Conservation (phyloP, 2,113 vertebrate species). For the Dolichotis patagonum region DNA sequence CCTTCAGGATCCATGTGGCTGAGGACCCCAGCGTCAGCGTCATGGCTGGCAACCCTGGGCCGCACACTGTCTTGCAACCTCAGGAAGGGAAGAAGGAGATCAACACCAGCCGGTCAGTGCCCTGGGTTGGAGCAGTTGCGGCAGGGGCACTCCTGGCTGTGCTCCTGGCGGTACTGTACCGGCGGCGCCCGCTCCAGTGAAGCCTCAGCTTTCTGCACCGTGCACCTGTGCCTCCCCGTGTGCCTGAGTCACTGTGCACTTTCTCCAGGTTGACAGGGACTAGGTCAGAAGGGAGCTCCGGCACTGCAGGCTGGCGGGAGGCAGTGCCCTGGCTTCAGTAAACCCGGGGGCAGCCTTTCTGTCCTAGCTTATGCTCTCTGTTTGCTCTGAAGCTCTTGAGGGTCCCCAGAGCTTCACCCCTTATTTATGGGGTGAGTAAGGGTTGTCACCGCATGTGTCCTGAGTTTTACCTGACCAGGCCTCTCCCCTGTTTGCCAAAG, state of each 20-base stretch:
- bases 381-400: not conserved
- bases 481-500: not conserved
- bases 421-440: not conserved
- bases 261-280: not conserved
- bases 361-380: not conserved
- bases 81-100: not conserved
- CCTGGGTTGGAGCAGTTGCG: not conserved
- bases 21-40: not conserved
- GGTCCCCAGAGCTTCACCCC: not conserved
- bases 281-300: not conserved
- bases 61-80: fast-evolving
- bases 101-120: fast-evolving
- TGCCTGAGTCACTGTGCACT: not conserved
- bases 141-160: not conserved
- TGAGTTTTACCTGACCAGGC: not conserved
- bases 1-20: slow-evolving; percentile 22
- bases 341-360: not conserved
- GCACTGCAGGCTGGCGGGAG: not conserved
- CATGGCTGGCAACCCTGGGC: not conserved
- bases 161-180: slow-evolving; percentile 28
- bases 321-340: fast-evolving
- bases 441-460: not conserved
- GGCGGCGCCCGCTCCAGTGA: slow-evolving; percentile 51
- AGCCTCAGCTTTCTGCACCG: not conserved
- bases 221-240: fast-evolving